Evolutionary conservation across 2,113 vertebrate genomes (phyloP).

Genomic region (Pantherophis guttatus): DNA sequence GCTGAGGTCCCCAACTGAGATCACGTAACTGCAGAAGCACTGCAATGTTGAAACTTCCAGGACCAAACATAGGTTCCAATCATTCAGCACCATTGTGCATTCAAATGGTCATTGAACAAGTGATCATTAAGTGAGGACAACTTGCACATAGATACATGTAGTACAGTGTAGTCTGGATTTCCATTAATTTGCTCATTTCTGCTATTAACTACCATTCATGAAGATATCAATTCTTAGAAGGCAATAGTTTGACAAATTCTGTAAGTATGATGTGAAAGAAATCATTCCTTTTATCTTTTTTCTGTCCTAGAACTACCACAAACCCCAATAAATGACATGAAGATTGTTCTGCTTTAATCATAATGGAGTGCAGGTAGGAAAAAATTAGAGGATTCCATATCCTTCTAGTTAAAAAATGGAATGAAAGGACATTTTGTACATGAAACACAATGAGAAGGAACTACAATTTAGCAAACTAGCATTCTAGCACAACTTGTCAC

Average conservation of each 20-base stretch:
- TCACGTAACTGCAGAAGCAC: neutral
- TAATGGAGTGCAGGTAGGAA: neutral
- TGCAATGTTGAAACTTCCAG: neutral
- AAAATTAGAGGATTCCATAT: neutral
- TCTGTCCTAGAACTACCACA: neutral
- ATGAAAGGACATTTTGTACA: neutral
- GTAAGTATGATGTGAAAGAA: neutral
- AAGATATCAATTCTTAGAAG: neutral
- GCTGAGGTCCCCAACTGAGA: neutral
- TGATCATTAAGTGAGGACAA: neutral
- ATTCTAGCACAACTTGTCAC: neutral
- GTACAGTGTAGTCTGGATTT: neutral
- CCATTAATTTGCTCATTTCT: neutral
- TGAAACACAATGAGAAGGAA: neutral
- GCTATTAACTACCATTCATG: neutral
- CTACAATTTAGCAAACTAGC: neutral
- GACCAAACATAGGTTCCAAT: neutral
- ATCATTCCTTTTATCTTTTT: neutral
- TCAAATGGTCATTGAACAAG: neutral
- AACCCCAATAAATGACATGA: neutral
- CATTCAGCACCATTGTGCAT: neutral
- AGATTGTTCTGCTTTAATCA: neutral
- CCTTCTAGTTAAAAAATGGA: neutral
- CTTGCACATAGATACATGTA: neutral
- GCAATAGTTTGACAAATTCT: neutral